Conservation (phyloP, 2,797 vertebrate genomes). For the Tapirus indicus region DNA sequence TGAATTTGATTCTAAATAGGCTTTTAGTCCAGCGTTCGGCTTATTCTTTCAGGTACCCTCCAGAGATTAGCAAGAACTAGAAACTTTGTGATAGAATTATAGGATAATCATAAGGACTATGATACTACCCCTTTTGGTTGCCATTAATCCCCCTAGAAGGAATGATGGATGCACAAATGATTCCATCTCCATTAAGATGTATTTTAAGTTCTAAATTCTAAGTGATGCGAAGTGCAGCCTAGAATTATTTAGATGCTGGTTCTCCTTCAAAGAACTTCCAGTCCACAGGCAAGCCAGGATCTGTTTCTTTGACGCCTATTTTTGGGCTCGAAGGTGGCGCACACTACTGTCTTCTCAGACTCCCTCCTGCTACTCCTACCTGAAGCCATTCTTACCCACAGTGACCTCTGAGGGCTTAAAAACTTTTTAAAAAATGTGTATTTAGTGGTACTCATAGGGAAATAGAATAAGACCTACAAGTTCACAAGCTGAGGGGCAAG, state of each 20-base stretch:
- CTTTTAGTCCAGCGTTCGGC: background rate
- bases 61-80: background rate
- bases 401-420: background rate
- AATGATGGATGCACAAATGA: background rate
- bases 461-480: background rate
- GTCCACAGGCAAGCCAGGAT: background rate
- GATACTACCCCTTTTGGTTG: background rate
- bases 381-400: background rate
- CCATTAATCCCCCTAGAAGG: background rate
- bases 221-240: background rate
- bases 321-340: background rate
- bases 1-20: background rate
- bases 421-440: background rate
- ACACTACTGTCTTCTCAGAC: background rate
- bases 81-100: background rate
- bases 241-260: background rate
- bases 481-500: background rate
- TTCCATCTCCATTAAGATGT: background rate
- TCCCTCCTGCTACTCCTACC: background rate
- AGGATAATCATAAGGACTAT: background rate
- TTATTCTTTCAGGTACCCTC: background rate
- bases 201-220: constrained; percentile 42
- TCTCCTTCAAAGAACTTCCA: background rate
- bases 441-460: background rate
- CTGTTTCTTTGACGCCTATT: background rate